These are phyloP conservation scores for Picus viridis DNA, from an alignment of 2,797 vertebrate species.

Conservation along the genomic window DNA sequence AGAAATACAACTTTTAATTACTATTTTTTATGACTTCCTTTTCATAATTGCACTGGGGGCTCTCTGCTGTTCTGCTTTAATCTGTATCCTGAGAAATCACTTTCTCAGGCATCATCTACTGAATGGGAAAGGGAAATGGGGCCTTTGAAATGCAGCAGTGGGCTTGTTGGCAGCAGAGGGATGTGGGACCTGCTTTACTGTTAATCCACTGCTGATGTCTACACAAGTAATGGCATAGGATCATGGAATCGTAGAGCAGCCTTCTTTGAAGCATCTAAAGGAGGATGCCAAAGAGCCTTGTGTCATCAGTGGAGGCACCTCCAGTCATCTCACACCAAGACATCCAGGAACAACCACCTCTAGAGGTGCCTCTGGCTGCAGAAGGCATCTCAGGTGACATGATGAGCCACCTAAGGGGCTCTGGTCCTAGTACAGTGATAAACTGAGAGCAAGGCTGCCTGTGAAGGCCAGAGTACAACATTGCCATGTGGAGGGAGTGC, in stretches of 20 bases:
- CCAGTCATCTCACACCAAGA: too few relatives aligned
- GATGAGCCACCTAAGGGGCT: neutral
- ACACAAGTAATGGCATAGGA: too few relatives aligned
- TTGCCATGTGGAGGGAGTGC: neutral
- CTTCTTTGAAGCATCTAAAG: neutral
- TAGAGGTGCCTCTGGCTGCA: too few relatives aligned
- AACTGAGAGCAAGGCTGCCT: too few relatives aligned
- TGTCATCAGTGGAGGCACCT: too few relatives aligned
- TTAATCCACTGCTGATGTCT: neutral
- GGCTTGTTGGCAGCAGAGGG: slow-evolving; percentile 19
- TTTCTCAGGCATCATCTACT: neutral
- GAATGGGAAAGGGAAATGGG: neutral
- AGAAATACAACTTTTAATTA: slow-evolving; percentile 68
- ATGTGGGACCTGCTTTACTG: neutral
- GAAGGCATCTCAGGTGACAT: neutral
- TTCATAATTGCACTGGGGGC: slow-evolving; percentile 47
- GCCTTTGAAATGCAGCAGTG: neutral
- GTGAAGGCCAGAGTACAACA: neutral
- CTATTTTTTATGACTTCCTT: slow-evolving; percentile 61
- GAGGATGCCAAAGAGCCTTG: too few relatives aligned
- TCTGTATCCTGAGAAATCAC: slow-evolving; percentile 55
- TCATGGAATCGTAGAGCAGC: neutral
- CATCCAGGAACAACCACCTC: too few relatives aligned
- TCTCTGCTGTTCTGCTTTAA: slow-evolving; percentile 51
- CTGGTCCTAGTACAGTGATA: too few relatives aligned